A percentile compares a stretch with the other conserved stretches of the same genome.
These are phyloP conservation scores for Galemys pyrenaicus DNA, from an alignment of 2,113 vertebrate species.

Conservation along the genomic window DNA sequence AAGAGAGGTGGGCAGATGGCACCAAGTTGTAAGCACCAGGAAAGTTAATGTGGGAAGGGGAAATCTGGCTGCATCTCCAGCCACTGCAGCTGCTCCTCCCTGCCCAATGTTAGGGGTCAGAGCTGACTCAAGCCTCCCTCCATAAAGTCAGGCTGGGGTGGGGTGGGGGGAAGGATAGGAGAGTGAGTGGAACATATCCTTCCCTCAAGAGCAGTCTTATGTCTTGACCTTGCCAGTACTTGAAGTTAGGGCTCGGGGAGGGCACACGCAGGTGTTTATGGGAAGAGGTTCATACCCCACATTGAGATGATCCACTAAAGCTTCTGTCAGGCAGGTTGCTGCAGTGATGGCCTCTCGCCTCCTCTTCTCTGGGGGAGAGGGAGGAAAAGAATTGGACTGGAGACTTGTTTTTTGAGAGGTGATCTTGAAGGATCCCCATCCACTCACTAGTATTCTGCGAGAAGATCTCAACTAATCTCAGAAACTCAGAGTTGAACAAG, in stretches of 20 bases:
- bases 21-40: conserved; percentile 19
- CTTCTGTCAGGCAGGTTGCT: conserved; percentile 94
- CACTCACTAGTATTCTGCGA: background rate
- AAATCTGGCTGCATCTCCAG: background rate
- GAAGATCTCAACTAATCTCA: background rate
- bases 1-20: conserved; percentile 64
- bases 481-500: background rate
- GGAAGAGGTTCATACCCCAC: conserved; percentile 88
- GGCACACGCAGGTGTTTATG: background rate
- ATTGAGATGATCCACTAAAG: conserved; percentile 95
- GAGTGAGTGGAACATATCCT: background rate
- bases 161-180: background rate
- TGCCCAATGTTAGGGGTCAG: background rate
- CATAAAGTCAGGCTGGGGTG: background rate
- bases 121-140: conserved; percentile 23
- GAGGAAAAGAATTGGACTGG: background rate
- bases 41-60: background rate
- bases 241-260: background rate
- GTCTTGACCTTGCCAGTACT: background rate
- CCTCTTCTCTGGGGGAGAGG: conserved; percentile 87
- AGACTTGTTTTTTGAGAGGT: background rate
- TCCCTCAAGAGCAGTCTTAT: background rate
- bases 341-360: conserved; percentile 93
- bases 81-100: conserved; percentile 48
- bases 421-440: background rate